A percentile compares a stretch with the other conserved stretches of the same genome.
These are phyloP conservation scores for Sebastes trivittatus DNA, from an alignment of 2,797 vertebrate species.

Conservation along the genomic window DNA sequence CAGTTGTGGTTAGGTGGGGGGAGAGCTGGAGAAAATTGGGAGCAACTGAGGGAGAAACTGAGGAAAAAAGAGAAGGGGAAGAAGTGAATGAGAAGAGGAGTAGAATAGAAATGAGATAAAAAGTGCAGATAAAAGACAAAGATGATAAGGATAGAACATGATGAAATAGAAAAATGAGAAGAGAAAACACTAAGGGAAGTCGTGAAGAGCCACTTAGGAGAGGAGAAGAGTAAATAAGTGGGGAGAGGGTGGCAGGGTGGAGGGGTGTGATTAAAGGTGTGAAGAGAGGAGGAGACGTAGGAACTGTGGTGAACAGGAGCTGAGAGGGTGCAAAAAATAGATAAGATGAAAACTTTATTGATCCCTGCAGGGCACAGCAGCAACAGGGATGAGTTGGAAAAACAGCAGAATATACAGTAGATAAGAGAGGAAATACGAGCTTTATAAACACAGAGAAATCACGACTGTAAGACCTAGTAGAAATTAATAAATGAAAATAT, in stretches of 20 bases:
- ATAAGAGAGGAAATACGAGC: constrained; percentile 7
- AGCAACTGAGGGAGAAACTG: neutral
- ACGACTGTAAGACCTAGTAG: neutral
- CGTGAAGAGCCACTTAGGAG: neutral
- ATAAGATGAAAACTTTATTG: constrained; percentile 48
- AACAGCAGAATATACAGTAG: neutral
- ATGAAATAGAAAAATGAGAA: neutral
- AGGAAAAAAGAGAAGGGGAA: constrained; percentile 4
- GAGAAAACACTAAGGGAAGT: neutral
- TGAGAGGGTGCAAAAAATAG: constrained; percentile 23
- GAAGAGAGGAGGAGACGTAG: neutral
- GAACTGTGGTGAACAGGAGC: constrained; percentile 8
- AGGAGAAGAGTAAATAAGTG: constrained; percentile 1
- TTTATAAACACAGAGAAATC: neutral
- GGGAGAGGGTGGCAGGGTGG: neutral
- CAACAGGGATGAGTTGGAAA: constrained; percentile 6
- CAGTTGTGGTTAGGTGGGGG: neutral
- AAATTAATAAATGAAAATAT: constrained; percentile 17
- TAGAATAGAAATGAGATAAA: neutral
- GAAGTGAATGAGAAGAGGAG: neutral
- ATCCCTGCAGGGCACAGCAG: constrained; percentile 29
- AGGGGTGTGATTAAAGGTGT: constrained; percentile 39
- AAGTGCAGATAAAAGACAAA: neutral
- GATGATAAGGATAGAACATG: neutral
- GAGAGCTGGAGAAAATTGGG: constrained; percentile 29